Evolutionary conservation across 2,888 invertebrate genomes (phyloP).

Genomic region (Apeira syringaria): DNA sequence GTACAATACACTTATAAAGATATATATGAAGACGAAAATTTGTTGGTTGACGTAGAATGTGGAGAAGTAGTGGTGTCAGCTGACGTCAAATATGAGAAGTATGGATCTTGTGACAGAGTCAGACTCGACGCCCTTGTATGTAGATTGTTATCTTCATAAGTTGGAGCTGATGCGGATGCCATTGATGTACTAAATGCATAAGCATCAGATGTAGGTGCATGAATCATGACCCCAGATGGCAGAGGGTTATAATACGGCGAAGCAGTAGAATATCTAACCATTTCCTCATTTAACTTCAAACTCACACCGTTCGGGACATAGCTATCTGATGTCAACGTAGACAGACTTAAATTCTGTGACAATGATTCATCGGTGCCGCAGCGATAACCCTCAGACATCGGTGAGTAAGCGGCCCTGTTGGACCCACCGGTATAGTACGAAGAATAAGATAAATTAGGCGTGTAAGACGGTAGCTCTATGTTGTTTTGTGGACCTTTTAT

Average conservation of each 20-base stretch:
- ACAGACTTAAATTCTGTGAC: conserved; percentile 60
- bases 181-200: conserved; percentile 56
- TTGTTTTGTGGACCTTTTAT: conserved; percentile 64
- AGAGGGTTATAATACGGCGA: conserved; percentile 63
- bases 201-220: conserved; percentile 55
- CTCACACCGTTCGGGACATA: conserved; percentile 72
- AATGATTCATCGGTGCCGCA: conserved; percentile 74
- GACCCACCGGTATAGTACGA: conserved; percentile 64
- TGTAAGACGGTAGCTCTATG: conserved; percentile 69
- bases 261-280: conserved; percentile 54
- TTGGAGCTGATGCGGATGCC: conserved; percentile 50
- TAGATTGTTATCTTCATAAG: conserved; percentile 62
- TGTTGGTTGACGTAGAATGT: conserved; percentile 48
- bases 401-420: conserved; percentile 69
- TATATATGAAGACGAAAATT: conserved; percentile 67
- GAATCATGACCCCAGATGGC: conserved; percentile 56
- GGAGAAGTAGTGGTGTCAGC: conserved; percentile 55
- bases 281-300: conserved; percentile 68
- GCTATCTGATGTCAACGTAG: conserved; percentile 61
- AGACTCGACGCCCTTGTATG: conserved; percentile 50
- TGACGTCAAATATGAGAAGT: conserved; percentile 59
- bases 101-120: conserved; percentile 61
- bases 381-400: conserved; percentile 73
- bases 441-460: conserved; percentile 70
- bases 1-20: conserved; percentile 54